Evolutionary conservation across 2,113 vertebrate species (phyloP), one percentile per base, ranked within the genome.

Genomic region (Macquaria ambigua): DNA sequence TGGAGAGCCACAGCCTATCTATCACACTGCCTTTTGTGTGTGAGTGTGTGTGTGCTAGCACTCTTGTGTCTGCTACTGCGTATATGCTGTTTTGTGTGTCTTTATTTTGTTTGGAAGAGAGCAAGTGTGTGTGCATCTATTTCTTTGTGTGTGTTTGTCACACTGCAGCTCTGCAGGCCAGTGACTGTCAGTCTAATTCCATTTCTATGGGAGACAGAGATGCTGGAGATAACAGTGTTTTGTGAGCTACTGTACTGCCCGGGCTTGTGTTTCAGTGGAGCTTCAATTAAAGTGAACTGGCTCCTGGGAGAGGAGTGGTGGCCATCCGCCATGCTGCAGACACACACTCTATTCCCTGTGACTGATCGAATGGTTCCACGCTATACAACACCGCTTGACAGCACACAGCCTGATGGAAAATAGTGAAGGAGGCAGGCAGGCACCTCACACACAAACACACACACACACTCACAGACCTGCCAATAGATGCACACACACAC

Each of bases 251-350:
- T 58, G 87, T 61, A 74, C 67, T 77, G 75, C 72, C 61, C 39
- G 1, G 71, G 83, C 83, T 80, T 88, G 88, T 89, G 85, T 92
- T 91, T 86, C 87, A 85, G 20, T 56, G 72, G 70, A 74, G 82
- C 89, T 86, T 86, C 89, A 93, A 88, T 94, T 91, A 93, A 91
- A 90, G 85, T 69, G 74, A 85, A 78, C 74, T 64, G 76, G 80
- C 79, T 89, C 85, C 83, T 73, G 86, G 89, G 90, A 90, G 84
- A 79, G 50, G 76, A 87, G 87, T 28, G 70, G 79, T 55, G 80
- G 84, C 88, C 81, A 63, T 79, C 63, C 59, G 50, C 80, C 71
- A n/a, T 46, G 61, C 77, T 68, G 82, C 86, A 86, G 74, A 82
- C 85, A 68, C 85, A 74, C 74, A 87, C 63, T 84, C 76, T 62